Evolutionary conservation across 2,888 invertebrate species (phyloP).

Genomic region (Dione juno): DNA sequence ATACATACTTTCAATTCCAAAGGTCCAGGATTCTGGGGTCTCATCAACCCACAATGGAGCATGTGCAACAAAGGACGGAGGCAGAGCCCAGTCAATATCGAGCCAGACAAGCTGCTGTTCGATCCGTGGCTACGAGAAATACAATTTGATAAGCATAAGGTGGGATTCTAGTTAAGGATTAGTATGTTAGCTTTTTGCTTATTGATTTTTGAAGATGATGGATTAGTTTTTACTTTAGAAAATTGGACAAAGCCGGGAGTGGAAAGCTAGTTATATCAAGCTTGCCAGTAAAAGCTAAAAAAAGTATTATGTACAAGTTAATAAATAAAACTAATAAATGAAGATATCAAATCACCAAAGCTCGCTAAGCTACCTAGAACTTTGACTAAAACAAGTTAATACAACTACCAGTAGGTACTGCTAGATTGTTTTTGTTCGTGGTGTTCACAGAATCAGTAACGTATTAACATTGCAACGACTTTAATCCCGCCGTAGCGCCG

Average conservation of each 20-base stretch:
- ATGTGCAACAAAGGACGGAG: conserved; percentile 98
- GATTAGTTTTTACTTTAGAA: no score
- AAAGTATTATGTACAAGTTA: no score
- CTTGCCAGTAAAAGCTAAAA: no score
- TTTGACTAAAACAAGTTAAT: conserved; percentile 1
- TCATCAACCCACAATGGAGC: conserved; percentile 99
- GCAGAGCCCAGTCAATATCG: conserved; percentile 98
- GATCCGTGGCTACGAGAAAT: conserved; percentile 96
- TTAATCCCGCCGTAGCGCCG: conserved; percentile 34
- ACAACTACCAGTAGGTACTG: no score
- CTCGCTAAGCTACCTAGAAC: neutral
- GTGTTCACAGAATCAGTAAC: conserved; percentile 19
- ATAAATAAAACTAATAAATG: neutral
- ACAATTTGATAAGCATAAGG: conserved; percentile 96
- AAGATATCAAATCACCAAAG: neutral
- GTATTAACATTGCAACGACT: conserved; percentile 36
- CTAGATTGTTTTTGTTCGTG: conserved; percentile 22
- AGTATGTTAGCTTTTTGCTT: no score
- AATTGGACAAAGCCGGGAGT: no score
- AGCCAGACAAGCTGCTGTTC: conserved; percentile 96
- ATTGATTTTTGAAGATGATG: no score
- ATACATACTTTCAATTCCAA: neutral
- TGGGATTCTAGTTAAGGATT: conserved; percentile 69
- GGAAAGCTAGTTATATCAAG: no score
- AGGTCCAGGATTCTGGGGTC: conserved; percentile 99